Percentiles rank a stretch among this genome's conserved stretches.
phyloP scores from a whole-genome alignment of 2,888 invertebrate genomes.

The Dicycla oo region DNA sequence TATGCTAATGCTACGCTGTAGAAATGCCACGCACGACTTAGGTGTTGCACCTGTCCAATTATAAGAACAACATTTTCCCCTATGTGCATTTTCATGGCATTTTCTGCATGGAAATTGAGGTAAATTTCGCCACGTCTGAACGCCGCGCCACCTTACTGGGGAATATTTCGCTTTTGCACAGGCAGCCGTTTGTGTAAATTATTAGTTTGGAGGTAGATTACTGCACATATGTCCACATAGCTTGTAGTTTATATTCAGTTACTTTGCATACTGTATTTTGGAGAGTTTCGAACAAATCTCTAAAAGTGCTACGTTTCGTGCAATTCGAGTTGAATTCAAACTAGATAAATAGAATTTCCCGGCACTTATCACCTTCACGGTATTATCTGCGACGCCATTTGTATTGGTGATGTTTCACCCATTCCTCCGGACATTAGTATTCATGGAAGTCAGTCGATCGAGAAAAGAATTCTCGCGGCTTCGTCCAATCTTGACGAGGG shows the following conservation, averaged over 20 bases:
- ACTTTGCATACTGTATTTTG: slow-evolving; percentile 53
- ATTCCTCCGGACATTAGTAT: slow-evolving; percentile 86
- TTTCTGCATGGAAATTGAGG: slow-evolving; percentile 84
- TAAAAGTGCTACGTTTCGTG: slow-evolving; percentile 17
- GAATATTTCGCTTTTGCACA: slow-evolving; percentile 74
- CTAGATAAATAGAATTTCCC: slow-evolving; percentile 58
- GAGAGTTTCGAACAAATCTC: slow-evolving; percentile 55
- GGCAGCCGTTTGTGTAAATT: slow-evolving; percentile 77
- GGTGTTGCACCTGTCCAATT: slow-evolving; percentile 87
- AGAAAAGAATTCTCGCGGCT: slow-evolving; percentile 87
- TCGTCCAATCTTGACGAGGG: slow-evolving; percentile 84
- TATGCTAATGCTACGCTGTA: slow-evolving; percentile 85
- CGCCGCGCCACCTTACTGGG: slow-evolving; percentile 64
- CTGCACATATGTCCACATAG: slow-evolving; percentile 55
- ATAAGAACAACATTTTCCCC: slow-evolving; percentile 87
- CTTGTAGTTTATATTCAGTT: slow-evolving; percentile 55
- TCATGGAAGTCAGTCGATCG: slow-evolving; percentile 89
- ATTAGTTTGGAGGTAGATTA: slow-evolving; percentile 67
- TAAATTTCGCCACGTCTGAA: slow-evolving; percentile 79
- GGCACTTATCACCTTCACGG: slow-evolving; percentile 70
- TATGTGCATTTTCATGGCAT: slow-evolving; percentile 86
- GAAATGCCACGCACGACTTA: slow-evolving; percentile 87
- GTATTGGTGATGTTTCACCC: slow-evolving; percentile 79
- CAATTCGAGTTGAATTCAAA: slow-evolving; percentile 16
- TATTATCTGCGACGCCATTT: slow-evolving; percentile 80